Conservation (phyloP, 2,113 vertebrate genomes). For the Sphyrna mokarran region DNA sequence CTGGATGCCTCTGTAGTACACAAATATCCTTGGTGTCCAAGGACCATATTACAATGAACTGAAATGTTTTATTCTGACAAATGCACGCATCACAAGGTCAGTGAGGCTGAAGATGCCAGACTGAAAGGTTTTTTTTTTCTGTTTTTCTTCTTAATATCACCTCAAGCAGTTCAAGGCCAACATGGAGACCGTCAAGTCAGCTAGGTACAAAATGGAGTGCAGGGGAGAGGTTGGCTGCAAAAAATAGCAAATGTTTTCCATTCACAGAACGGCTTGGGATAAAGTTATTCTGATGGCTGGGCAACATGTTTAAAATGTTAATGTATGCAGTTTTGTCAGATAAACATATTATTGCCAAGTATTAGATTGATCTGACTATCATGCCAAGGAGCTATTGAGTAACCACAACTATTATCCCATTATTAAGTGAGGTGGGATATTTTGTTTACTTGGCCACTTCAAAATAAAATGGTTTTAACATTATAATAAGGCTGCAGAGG, state of each 20-base stretch:
- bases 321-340: background rate
- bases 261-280: background rate
- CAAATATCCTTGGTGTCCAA: background rate
- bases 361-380: background rate
- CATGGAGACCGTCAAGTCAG: background rate
- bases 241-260: background rate
- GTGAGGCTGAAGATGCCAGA: background rate
- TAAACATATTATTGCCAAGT: background rate
- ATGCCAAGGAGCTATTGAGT: background rate
- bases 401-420: background rate
- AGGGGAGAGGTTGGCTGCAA: background rate
- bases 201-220: background rate
- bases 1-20: background rate
- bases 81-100: background rate
- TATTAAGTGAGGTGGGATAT: background rate
- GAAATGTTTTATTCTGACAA: background rate
- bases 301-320: background rate
- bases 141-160: background rate
- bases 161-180: background rate
- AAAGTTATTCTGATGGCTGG: background rate
- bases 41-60: background rate
- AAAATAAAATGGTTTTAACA: background rate
- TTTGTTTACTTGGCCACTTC: background rate
- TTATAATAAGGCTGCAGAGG: too few species aligned
- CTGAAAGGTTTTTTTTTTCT: background rate